Evolutionary conservation across 1,140 invertebrate genomes (phyloP), one percentile per base, ranked within the genome.

Genomic region (Pachyrhynchus sulphureomaculatus): DNA sequence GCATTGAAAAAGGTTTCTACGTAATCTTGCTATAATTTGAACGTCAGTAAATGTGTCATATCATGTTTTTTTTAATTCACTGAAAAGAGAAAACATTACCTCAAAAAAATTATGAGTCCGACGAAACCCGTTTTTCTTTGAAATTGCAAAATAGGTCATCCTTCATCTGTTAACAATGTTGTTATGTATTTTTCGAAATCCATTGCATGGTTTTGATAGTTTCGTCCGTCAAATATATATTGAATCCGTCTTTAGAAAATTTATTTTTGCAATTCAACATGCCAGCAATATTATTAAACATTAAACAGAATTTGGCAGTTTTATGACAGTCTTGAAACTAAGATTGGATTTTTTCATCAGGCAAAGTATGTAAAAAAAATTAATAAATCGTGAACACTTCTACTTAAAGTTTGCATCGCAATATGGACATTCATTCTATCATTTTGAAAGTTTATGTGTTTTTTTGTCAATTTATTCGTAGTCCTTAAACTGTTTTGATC

Each of bases 21-120:
- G 56, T 76, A 73, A 62, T 78, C 75, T 59, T 78, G 74, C 10
- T 66, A 71, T 4, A 78, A 49, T 65, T 75, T 78, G 56, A 76
- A 75, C 1, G 70, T 72, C 41, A 71, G 32, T 17, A 75, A 29
- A 59, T 72, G 72, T 13, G 57, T 49, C 23, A 66, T 32, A 26
- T 55, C 10, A 36, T 47, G 21, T 24, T 65, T 65, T 44, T 57
- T 39, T 45, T n/a, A n/a, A n/a, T n/a, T n/a, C n/a, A n/a, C n/a
- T n/a, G n/a, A n/a, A n/a, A n/a, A n/a, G n/a, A n/a, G n/a, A n/a
- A n/a, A n/a, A n/a, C n/a, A 54, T 37, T 13, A 72, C 51, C 60
- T 67, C 13, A 70, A 61, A 61, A 44, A 62, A 29, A 72, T 71
- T 42, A 71, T 55, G 20, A 75, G 68, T 5, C 70, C 73, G 21